phyloP scores from a whole-genome alignment of 2,113 vertebrate genomes.

The Actinemys pallida region DNA sequence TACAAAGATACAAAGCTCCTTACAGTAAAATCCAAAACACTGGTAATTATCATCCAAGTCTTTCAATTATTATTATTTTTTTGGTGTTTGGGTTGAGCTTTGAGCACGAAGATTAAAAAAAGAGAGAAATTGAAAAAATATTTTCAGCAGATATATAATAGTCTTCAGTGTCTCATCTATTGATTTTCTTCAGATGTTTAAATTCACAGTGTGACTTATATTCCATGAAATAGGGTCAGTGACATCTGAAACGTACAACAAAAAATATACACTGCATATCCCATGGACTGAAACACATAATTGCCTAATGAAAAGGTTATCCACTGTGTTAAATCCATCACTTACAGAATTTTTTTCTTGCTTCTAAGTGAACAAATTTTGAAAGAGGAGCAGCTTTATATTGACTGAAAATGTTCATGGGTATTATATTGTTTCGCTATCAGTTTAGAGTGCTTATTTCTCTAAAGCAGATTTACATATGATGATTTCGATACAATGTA shows the following conservation, averaged over 20 bases:
- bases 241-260: slow-evolving; percentile 77
- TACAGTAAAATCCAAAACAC: slow-evolving; percentile 70
- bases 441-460: slow-evolving; percentile 39
- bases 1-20: slow-evolving; percentile 68
- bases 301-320: slow-evolving; percentile 82
- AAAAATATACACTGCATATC: slow-evolving; percentile 75
- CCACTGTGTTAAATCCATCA: slow-evolving; percentile 79
- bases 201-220: slow-evolving; percentile 80
- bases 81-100: slow-evolving; percentile 71
- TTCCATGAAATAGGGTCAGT: slow-evolving; percentile 78
- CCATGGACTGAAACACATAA: slow-evolving; percentile 76
- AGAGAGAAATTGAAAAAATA: slow-evolving; percentile 9
- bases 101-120: slow-evolving; percentile 56
- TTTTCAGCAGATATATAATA: slow-evolving; percentile 59
- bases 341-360: slow-evolving; percentile 68
- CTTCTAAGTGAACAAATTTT: slow-evolving; percentile 75
- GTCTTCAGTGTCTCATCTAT: slow-evolving; percentile 70
- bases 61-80: slow-evolving; percentile 59
- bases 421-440: slow-evolving; percentile 42
- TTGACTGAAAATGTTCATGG: slow-evolving; percentile 58
- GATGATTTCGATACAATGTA: slow-evolving; percentile 27
- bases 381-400: slow-evolving; percentile 65
- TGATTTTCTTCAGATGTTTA: slow-evolving; percentile 77
- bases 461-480: slow-evolving; percentile 9
- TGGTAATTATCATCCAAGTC: slow-evolving; percentile 74